Conservation (phyloP, 2,113 vertebrate species). For the Peucedramus taeniatus region DNA sequence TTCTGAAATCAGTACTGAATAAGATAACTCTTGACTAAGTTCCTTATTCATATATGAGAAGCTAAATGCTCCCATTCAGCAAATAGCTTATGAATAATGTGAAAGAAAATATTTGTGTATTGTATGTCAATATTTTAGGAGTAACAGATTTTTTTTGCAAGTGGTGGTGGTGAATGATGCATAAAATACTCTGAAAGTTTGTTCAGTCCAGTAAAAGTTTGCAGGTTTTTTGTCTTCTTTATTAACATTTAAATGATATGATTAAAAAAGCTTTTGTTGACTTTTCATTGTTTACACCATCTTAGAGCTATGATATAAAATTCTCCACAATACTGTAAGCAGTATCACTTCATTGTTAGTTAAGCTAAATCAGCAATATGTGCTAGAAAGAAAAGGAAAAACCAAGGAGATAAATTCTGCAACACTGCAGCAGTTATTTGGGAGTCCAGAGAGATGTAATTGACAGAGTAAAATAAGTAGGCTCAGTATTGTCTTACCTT, state of each 20-base stretch:
- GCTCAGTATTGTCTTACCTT: not conserved
- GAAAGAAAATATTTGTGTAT: constrained; percentile 52
- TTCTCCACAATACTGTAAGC: not conserved
- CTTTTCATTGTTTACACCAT: not conserved
- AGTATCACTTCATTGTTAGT: not conserved
- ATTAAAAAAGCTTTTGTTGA: not conserved
- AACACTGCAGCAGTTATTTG: not conserved
- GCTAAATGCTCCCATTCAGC: constrained; percentile 27
- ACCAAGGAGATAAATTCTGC: not conserved
- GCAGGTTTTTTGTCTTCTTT: not conserved
- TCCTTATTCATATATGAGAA: not conserved
- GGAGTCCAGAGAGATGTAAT: not conserved
- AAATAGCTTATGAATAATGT: constrained; percentile 38
- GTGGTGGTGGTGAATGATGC: not conserved
- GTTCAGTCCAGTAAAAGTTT: not conserved
- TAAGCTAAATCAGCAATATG: not conserved
- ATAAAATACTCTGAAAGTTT: not conserved
- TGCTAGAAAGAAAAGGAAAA: not conserved
- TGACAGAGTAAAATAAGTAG: not conserved
- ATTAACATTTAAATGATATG: not conserved
- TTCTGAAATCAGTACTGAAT: constrained; percentile 4
- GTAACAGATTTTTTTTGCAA: not conserved
- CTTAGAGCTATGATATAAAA: not conserved
- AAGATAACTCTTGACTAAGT: constrained; percentile 23
- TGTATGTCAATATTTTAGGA: constrained; percentile 42